Conservation (phyloP, 2,797 vertebrate genomes). For the Leptatherina wallacei region DNA sequence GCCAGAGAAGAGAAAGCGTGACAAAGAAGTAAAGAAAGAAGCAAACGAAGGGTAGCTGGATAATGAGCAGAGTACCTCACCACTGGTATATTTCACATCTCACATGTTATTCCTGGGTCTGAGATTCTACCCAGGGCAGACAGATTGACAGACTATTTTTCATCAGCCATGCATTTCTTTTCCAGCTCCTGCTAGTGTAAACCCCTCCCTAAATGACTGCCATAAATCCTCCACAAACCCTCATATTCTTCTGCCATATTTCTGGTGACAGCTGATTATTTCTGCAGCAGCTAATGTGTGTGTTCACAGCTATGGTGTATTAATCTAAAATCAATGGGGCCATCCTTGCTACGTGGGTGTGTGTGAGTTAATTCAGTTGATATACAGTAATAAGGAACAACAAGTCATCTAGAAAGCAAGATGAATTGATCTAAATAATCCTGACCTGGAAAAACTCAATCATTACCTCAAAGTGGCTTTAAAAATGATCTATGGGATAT, state of each 20-base stretch:
- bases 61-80: constrained; percentile 66
- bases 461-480: not conserved
- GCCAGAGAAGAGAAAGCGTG: constrained; percentile 42
- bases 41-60: constrained; percentile 40
- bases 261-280: constrained; percentile 70
- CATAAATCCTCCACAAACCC: constrained; percentile 73
- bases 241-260: constrained; percentile 64
- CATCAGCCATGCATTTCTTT: constrained; percentile 65
- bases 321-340: constrained; percentile 60
- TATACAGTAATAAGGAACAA: constrained; percentile 12
- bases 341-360: constrained; percentile 27
- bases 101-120: constrained; percentile 67
- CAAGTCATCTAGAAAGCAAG: constrained; percentile 23
- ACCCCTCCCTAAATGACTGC: constrained; percentile 66
- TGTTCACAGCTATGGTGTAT: constrained; percentile 51
- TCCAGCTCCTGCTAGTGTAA: constrained; percentile 61
- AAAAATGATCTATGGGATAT: constrained; percentile 4
- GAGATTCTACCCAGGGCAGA: constrained; percentile 66
- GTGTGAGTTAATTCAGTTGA: constrained; percentile 29
- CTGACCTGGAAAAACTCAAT: constrained; percentile 9
- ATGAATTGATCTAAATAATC: constrained; percentile 5
- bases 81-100: constrained; percentile 66
- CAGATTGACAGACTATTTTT: constrained; percentile 76
- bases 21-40: constrained; percentile 44
- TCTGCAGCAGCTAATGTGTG: constrained; percentile 56